Evolutionary conservation across 2,888 invertebrate genomes (phyloP).

Genomic region (Hypercompe scribonia): DNA sequence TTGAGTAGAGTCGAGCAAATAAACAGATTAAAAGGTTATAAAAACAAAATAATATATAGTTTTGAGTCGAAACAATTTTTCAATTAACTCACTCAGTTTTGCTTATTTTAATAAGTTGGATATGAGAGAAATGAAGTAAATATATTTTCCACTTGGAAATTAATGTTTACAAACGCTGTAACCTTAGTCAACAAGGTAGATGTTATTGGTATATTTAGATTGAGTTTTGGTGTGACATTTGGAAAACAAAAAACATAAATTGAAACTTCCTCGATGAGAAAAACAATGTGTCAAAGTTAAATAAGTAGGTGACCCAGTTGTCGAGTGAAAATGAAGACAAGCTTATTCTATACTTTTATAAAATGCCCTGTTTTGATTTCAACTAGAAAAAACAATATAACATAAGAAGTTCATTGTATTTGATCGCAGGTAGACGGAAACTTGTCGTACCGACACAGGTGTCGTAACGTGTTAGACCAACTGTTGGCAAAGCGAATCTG

Average conservation of each 20-base stretch:
- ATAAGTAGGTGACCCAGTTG: slow-evolving; percentile 46
- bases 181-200: slow-evolving; percentile 3
- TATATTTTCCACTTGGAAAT: background rate
- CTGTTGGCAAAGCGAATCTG: slow-evolving; percentile 74
- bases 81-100: background rate
- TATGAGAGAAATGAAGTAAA: background rate
- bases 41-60: background rate
- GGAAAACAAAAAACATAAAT: slow-evolving; percentile 12
- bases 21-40: background rate
- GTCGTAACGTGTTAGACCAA: slow-evolving; percentile 55
- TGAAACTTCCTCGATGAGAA: slow-evolving; percentile 18
- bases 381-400: slow-evolving; percentile 19
- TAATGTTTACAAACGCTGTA: background rate
- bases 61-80: background rate
- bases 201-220: slow-evolving; percentile 29
- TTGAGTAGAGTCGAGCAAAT: background rate
- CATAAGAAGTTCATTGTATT: slow-evolving; percentile 24
- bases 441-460: slow-evolving; percentile 29
- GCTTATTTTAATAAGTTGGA: background rate
- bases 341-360: slow-evolving; percentile 21
- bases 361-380: background rate
- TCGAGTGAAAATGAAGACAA: slow-evolving; percentile 28
- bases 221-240: slow-evolving; percentile 34
- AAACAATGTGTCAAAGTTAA: slow-evolving; percentile 44
- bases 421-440: slow-evolving; percentile 47